These are phyloP conservation scores for Scleropages formosus DNA, from an alignment of 2,797 vertebrate genomes.

Conservation along the genomic window DNA sequence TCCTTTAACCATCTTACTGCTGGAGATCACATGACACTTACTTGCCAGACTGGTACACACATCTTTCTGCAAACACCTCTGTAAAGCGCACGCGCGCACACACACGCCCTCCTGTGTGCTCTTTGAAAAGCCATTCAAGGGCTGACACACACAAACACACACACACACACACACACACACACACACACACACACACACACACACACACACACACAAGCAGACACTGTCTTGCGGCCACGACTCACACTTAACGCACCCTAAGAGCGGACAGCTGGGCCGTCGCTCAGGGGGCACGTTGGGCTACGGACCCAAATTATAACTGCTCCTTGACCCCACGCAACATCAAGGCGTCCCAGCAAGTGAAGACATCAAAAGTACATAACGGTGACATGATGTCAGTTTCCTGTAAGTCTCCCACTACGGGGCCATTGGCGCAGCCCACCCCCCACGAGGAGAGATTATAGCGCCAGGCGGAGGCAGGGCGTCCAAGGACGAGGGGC, in stretches of 20 bases:
- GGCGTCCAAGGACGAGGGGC: neutral
- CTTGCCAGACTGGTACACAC: too few species aligned
- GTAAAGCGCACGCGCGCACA: neutral
- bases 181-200: conserved; percentile 14
- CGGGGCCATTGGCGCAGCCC: conserved; percentile 3
- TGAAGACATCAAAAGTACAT: conserved; percentile 25
- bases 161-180: conserved; percentile 7
- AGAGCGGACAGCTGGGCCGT: neutral
- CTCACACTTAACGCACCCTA: neutral
- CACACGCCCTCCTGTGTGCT: neutral
- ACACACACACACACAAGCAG: conserved; percentile 9
- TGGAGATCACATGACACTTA: too few species aligned
- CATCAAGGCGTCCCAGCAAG: neutral
- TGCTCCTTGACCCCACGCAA: neutral
- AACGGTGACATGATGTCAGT: conserved; percentile 20
- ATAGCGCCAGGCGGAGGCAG: conserved; percentile 21
- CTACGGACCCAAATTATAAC: neutral
- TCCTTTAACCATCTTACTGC: too few species aligned
- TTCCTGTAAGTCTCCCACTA: conserved; percentile 19
- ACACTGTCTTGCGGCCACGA: neutral
- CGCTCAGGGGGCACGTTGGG: neutral
- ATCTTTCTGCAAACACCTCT: neutral
- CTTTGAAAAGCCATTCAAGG: neutral
- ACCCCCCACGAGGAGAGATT: conserved; percentile 24
- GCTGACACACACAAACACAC: conserved; percentile 13